These are phyloP conservation scores for Cheilosia variabilis DNA, from an alignment of 2,888 invertebrate genomes.

Conservation along the genomic window DNA sequence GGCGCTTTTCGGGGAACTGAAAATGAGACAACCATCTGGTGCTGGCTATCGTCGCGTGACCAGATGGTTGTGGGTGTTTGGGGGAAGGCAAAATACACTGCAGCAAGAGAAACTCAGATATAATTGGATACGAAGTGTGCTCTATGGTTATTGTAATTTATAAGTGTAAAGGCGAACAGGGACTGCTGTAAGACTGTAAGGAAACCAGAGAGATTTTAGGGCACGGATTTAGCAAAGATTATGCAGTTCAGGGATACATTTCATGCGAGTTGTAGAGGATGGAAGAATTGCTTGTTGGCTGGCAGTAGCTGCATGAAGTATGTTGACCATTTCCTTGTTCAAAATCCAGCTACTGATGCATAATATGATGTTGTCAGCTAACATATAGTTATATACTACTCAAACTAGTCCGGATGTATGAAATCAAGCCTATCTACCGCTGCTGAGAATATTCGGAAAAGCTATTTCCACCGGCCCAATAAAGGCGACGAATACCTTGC, in stretches of 20 bases:
- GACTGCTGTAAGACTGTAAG: neutral
- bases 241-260: neutral
- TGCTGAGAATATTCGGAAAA: too few relatives aligned
- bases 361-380: too few relatives aligned
- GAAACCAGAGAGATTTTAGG: neutral
- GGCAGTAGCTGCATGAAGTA: too few relatives aligned
- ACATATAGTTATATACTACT: too few relatives aligned
- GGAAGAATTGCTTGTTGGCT: neutral
- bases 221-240: neutral
- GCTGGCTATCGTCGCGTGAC: slow-evolving; percentile 54
- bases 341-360: too few relatives aligned
- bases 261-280: neutral
- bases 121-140: slow-evolving; percentile 25
- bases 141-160: slow-evolving; percentile 15
- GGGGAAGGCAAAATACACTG: too few relatives aligned
- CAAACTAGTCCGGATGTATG: too few relatives aligned
- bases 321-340: too few relatives aligned
- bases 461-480: too few relatives aligned
- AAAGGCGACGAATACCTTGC: too few relatives aligned
- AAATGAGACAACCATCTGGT: slow-evolving; percentile 53
- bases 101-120: neutral
- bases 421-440: too few relatives aligned
- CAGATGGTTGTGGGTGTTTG: slow-evolving; percentile 38
- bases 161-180: slow-evolving; percentile 1
- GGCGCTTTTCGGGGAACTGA: slow-evolving; percentile 24